A percentile compares a stretch with the other conserved stretches of the same genome.
Evolutionary conservation across 1,140 invertebrate genomes (phyloP).

Genomic region (Venustaconcha ellipsiformis): DNA sequence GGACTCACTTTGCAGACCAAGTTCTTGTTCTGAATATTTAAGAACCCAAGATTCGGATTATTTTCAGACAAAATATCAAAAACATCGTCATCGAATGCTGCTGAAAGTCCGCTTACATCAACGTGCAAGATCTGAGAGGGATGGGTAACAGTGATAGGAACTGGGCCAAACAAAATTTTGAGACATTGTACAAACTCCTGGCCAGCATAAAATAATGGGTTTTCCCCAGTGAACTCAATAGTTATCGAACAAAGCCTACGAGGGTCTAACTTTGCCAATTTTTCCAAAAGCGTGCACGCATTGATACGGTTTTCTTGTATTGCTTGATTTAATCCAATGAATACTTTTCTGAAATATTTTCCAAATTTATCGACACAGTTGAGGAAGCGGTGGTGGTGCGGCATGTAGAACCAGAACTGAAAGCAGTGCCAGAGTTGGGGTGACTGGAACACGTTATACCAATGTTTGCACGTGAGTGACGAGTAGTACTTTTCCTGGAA

Average conservation of each 20-base stretch:
- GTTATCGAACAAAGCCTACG: conserved; percentile 27
- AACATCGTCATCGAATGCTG: conserved; percentile 48
- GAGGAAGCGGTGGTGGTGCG: conserved; percentile 7
- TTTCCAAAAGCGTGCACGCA: conserved; percentile 33
- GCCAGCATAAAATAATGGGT: conserved; percentile 51
- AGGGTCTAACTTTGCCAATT: conserved; percentile 23
- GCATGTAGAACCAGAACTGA: conserved; percentile 31
- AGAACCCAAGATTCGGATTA: conserved; percentile 40
- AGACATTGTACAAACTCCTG: conserved; percentile 40
- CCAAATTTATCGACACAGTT: conserved; percentile 28
- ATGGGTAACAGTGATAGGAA: background rate
- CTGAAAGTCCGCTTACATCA: conserved; percentile 48
- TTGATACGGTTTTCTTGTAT: conserved; percentile 29
- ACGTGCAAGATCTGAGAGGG: conserved; percentile 27
- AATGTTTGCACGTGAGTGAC: conserved; percentile 30
- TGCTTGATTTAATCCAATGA: conserved; percentile 24
- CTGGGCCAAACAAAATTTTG: conserved; percentile 32
- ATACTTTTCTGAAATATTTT: conserved; percentile 28
- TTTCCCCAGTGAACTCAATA: conserved; percentile 43
- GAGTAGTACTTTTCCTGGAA: conserved; percentile 31
- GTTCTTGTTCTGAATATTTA: conserved; percentile 58
- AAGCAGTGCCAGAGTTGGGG: conserved; percentile 33
- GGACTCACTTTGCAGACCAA: conserved; percentile 51
- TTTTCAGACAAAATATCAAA: conserved; percentile 48
- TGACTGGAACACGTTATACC: conserved; percentile 36